Evolutionary conservation across 2,888 invertebrate genomes (phyloP).

Genomic region (Pocota personata): DNA sequence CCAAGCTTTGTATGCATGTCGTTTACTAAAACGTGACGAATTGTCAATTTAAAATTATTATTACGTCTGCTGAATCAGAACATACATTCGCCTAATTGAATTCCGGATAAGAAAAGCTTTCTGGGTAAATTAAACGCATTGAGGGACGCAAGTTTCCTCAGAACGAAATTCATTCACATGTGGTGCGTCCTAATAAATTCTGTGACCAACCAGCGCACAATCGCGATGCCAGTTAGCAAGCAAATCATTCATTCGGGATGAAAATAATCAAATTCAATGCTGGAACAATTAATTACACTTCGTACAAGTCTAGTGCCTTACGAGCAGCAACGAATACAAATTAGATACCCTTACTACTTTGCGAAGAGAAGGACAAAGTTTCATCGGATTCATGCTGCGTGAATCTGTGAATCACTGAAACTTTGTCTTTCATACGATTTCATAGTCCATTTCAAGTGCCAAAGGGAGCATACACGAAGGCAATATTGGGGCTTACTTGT

Average conservation of each 20-base stretch:
- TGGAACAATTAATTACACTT: slow-evolving; percentile 38
- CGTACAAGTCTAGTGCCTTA: slow-evolving; percentile 22
- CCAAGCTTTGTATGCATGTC: no score
- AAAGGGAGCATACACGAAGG: not conserved
- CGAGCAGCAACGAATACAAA: slow-evolving; percentile 47
- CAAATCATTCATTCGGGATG: slow-evolving; percentile 52
- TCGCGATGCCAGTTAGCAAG: slow-evolving; percentile 4
- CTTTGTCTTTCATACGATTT: slow-evolving; percentile 28
- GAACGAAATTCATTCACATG: not conserved
- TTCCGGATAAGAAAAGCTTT: not conserved
- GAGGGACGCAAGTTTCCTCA: not conserved
- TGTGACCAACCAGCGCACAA: slow-evolving; percentile 8
- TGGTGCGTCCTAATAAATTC: slow-evolving; percentile 21
- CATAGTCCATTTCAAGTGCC: slow-evolving; percentile 28
- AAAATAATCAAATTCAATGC: slow-evolving; percentile 60
- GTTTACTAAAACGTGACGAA: no score
- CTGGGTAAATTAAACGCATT: not conserved
- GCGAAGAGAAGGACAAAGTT: slow-evolving; percentile 41
- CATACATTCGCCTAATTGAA: not conserved
- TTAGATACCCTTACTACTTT: slow-evolving; percentile 26
- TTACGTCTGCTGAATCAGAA: no score
- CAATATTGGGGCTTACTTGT: not conserved
- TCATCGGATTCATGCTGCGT: slow-evolving; percentile 40
- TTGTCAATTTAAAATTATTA: no score
- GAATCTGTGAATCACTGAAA: slow-evolving; percentile 51